Percentiles rank a stretch among this genome's conserved stretches.
Conservation (phyloP, 2,888 invertebrate species). For the Hirtodrosophila confusa region DNA sequence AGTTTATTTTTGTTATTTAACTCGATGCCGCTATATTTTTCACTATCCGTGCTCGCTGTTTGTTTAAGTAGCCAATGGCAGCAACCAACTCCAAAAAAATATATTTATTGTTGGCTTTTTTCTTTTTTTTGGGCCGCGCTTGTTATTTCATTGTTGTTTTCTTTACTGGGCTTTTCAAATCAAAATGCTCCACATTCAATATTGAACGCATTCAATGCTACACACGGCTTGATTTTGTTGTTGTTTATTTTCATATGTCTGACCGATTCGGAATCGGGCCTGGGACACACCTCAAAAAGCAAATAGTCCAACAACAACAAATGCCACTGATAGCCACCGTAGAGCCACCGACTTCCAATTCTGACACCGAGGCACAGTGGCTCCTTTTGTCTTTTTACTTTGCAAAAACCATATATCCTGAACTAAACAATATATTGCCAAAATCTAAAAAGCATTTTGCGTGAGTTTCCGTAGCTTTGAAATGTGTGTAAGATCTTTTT, state of each 20-base stretch:
- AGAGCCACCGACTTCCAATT: constrained; percentile 40
- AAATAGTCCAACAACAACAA: constrained; percentile 40
- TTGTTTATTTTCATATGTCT: constrained; percentile 72
- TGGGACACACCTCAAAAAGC: constrained; percentile 69
- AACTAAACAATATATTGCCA: too few relatives aligned
- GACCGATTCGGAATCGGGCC: constrained; percentile 20
- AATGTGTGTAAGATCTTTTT: too few relatives aligned
- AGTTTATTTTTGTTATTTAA: constrained; percentile 58
- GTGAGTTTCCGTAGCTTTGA: too few relatives aligned
- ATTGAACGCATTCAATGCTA: constrained; percentile 71
- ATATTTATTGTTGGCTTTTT: constrained; percentile 55
- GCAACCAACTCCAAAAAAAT: constrained; percentile 41
- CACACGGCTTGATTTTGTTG: constrained; percentile 34
- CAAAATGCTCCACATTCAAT: constrained; percentile 77
- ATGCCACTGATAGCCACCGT: constrained; percentile 75
- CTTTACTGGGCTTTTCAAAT: constrained; percentile 66
- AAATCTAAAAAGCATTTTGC: too few relatives aligned
- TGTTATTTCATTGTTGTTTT: constrained; percentile 76
- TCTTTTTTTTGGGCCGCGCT: constrained; percentile 54
- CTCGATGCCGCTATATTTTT: constrained; percentile 72
- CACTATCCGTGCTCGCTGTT: constrained; percentile 64
- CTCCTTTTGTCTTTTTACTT: too few relatives aligned
- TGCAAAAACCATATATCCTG: too few relatives aligned
- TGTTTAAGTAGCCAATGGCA: constrained; percentile 72
- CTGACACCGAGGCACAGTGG: not conserved